A percentile compares a stretch with the other conserved stretches of the same genome.
phyloP scores from a whole-genome alignment of 2,797 vertebrate genomes.

The Margarornis squamiger region DNA sequence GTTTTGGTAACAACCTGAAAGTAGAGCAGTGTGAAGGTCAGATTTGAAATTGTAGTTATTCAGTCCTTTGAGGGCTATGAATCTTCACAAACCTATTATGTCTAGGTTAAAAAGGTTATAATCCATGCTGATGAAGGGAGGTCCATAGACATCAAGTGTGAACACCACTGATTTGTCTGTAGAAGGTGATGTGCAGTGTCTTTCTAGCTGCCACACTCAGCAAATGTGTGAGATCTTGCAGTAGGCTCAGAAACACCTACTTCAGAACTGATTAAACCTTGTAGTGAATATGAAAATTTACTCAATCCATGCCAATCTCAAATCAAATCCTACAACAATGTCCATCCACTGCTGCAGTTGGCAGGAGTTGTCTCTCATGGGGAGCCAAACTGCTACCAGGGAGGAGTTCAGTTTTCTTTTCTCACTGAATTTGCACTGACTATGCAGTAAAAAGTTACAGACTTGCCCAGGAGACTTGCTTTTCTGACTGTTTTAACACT shows the following conservation, averaged over 20 bases:
- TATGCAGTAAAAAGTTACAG: not conserved
- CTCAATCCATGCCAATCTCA: not conserved
- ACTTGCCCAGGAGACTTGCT: not conserved
- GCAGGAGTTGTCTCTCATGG: accelerated
- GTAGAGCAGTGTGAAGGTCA: not conserved
- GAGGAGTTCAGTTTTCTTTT: not conserved
- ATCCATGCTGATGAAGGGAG: not conserved
- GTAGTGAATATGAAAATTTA: not conserved
- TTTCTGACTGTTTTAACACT: not conserved
- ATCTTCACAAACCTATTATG: not conserved
- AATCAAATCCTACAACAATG: not conserved
- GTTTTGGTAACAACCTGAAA: not conserved
- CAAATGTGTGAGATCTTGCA: not conserved
- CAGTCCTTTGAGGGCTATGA: not conserved
- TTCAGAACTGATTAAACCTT: not conserved
- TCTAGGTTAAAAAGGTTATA: not conserved
- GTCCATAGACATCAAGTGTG: not conserved
- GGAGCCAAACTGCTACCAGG: not conserved
- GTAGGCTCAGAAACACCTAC: not conserved
- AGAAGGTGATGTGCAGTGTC: not conserved
- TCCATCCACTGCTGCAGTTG: not conserved
- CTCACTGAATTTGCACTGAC: not conserved
- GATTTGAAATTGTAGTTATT: not conserved
- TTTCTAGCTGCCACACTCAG: not conserved
- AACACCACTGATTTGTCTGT: not conserved